A percentile compares a stretch with the other conserved stretches of the same genome.
phyloP scores from a whole-genome alignment of 2,888 invertebrate species.

The Allophyes oxyacanthae region DNA sequence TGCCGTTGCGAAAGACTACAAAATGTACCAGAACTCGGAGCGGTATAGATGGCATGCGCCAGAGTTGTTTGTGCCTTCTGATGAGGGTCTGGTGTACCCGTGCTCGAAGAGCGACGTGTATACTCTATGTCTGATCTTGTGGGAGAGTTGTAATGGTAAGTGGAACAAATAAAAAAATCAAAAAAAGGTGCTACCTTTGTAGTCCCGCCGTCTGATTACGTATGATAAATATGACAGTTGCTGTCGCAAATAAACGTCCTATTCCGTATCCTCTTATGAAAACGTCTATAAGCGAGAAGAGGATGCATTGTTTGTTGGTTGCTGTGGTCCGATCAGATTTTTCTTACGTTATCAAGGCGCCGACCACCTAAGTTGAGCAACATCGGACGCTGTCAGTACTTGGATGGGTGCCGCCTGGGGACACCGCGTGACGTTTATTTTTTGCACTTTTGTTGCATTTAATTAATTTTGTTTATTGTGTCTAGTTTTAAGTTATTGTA shows the following conservation, averaged over 20 bases:
- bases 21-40: conserved; percentile 64
- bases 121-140: conserved; percentile 78
- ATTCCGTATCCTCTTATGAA: too few relatives aligned
- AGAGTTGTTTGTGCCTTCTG: conserved; percentile 78
- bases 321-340: too few relatives aligned
- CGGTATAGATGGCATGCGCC: conserved; percentile 83
- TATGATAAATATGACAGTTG: too few relatives aligned
- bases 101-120: conserved; percentile 83
- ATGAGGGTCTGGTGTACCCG: conserved; percentile 72
- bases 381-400: conserved; percentile 1
- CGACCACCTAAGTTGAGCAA: conserved; percentile 1
- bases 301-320: too few relatives aligned
- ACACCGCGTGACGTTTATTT: conserved; percentile 68
- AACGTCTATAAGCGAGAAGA: too few relatives aligned
- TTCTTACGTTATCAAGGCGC: too few relatives aligned
- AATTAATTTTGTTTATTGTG: conserved; percentile 1
- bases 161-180: neutral
- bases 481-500: too few relatives aligned
- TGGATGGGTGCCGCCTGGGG: conserved; percentile 70
- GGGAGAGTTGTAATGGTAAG: conserved; percentile 86
- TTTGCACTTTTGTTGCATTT: too few relatives aligned
- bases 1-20: conserved; percentile 70
- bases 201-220: too few relatives aligned
- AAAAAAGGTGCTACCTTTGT: too few relatives aligned
- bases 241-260: too few relatives aligned